Percentiles rank a stretch among this genome's conserved stretches.
These are phyloP conservation scores for Oncorhynchus mykiss DNA, from an alignment of 2,113 vertebrate species.

Conservation along the genomic window DNA sequence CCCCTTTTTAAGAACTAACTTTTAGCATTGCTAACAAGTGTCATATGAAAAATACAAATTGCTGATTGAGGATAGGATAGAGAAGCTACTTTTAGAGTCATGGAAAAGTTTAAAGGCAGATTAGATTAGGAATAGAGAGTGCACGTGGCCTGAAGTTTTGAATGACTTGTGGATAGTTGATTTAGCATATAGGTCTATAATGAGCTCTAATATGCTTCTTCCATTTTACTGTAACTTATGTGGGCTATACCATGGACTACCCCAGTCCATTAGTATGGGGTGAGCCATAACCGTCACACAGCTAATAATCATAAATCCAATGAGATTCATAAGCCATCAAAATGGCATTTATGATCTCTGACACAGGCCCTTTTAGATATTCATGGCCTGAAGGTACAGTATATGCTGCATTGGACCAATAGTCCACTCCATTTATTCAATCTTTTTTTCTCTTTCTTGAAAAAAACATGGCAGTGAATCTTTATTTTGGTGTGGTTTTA, in stretches of 20 bases:
- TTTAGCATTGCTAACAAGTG: slow-evolving; percentile 47
- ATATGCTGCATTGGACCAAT: slow-evolving; percentile 25
- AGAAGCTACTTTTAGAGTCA: slow-evolving; percentile 47
- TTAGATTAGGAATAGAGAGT: background rate
- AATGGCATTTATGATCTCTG: slow-evolving; percentile 62
- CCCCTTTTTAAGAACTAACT: slow-evolving; percentile 35
- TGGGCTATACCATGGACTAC: too few relatives aligned
- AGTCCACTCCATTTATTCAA: slow-evolving; percentile 61
- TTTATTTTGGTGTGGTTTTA: slow-evolving; percentile 27
- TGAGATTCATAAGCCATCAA: slow-evolving; percentile 67
- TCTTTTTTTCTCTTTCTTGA: slow-evolving; percentile 57
- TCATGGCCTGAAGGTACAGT: slow-evolving; percentile 59
- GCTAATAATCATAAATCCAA: slow-evolving; percentile 71
- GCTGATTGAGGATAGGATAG: slow-evolving; percentile 45
- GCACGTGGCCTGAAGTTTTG: too few relatives aligned
- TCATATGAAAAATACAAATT: slow-evolving; percentile 35
- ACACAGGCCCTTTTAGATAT: slow-evolving; percentile 63
- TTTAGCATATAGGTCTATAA: background rate
- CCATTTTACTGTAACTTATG: slow-evolving; percentile 42
- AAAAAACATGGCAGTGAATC: background rate
- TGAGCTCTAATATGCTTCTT: slow-evolving; percentile 33
- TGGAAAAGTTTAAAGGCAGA: background rate
- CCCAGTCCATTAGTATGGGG: too few relatives aligned
- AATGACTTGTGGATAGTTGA: too few relatives aligned
- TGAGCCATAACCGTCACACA: slow-evolving; percentile 39